These are phyloP conservation scores for Rhamphomyia laevipes DNA, from an alignment of 2,888 invertebrate genomes.

Conservation along the genomic window DNA sequence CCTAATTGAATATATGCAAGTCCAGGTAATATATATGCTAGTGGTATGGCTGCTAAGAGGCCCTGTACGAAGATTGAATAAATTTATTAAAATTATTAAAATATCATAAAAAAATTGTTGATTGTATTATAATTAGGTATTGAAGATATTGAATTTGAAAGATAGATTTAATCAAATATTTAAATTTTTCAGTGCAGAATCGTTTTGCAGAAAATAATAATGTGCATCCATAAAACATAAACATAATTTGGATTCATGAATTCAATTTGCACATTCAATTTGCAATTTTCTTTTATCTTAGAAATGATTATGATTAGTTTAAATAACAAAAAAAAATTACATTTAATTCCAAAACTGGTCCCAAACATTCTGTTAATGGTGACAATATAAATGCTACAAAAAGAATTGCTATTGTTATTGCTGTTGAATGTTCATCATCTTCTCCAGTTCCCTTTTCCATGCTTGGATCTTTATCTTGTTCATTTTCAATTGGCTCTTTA, in stretches of 20 bases:
- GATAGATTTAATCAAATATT: too few species aligned
- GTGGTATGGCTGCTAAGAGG: slow-evolving; percentile 66
- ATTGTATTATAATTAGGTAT: too few species aligned
- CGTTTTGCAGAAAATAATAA: too few species aligned
- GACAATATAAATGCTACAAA: slow-evolving; percentile 58
- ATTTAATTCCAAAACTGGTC: slow-evolving; percentile 70
- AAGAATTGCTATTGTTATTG: slow-evolving; percentile 48
- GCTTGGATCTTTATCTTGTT: slow-evolving; percentile 35
- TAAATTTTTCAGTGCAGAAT: too few species aligned
- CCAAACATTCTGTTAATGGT: slow-evolving; percentile 71
- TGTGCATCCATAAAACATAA: too few species aligned
- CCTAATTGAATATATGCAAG: slow-evolving; percentile 65
- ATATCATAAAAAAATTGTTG: too few species aligned
- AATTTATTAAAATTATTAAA: not conserved
- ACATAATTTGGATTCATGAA: too few species aligned
- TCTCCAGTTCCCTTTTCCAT: slow-evolving; percentile 32
- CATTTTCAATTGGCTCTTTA: slow-evolving; percentile 34
- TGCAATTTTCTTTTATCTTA: too few species aligned
- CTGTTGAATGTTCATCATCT: slow-evolving; percentile 32
- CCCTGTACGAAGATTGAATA: slow-evolving; percentile 43
- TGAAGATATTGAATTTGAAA: too few species aligned
- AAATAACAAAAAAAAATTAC: slow-evolving; percentile 39
- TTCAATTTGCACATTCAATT: too few species aligned
- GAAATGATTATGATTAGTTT: too few species aligned
- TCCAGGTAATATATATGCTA: slow-evolving; percentile 73